A percentile compares a stretch with the other conserved stretches of the same genome.
Evolutionary conservation across 2,797 vertebrate genomes (phyloP).

Genomic region (Kryptolebias ocellatus): DNA sequence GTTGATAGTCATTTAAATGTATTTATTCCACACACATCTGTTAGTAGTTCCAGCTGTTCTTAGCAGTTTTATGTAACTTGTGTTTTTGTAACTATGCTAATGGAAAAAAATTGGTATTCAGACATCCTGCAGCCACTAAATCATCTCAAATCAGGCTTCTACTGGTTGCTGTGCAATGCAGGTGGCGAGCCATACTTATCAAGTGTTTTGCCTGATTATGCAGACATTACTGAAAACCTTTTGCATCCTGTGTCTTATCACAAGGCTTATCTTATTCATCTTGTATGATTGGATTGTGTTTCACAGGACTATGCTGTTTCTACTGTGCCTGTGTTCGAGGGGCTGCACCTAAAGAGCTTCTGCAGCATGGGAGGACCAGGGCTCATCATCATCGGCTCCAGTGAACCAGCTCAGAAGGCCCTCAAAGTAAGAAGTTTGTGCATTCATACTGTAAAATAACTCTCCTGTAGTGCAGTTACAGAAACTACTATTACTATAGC

Average conservation of each 20-base stretch:
- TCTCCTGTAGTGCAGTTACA: conserved; percentile 31
- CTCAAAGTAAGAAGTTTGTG: conserved; percentile 87
- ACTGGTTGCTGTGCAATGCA: conserved; percentile 28
- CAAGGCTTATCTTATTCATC: background rate
- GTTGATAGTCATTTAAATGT: too few relatives aligned
- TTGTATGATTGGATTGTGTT: conserved; percentile 37
- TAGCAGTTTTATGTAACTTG: conserved; percentile 6
- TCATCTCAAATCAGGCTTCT: conserved; percentile 20
- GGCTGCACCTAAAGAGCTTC: conserved; percentile 94
- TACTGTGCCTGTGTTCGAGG: conserved; percentile 88
- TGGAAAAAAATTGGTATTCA: conserved; percentile 7
- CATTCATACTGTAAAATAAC: conserved; percentile 17
- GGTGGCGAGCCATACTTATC: background rate
- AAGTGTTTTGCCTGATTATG: background rate
- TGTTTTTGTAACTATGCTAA: conserved; percentile 22
- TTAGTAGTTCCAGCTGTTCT: conserved; percentile 1
- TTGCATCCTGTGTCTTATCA: background rate
- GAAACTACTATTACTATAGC: conserved; percentile 55
- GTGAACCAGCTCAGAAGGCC: conserved; percentile 93
- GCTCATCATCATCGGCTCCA: conserved; percentile 93
- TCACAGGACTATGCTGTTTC: conserved; percentile 95
- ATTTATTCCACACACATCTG: background rate
- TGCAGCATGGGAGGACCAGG: conserved; percentile 98
- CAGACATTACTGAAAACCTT: background rate
- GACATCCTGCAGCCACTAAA: conserved; percentile 20